phyloP scores from a whole-genome alignment of 2,888 invertebrate species.

The Panorpa germanica region DNA sequence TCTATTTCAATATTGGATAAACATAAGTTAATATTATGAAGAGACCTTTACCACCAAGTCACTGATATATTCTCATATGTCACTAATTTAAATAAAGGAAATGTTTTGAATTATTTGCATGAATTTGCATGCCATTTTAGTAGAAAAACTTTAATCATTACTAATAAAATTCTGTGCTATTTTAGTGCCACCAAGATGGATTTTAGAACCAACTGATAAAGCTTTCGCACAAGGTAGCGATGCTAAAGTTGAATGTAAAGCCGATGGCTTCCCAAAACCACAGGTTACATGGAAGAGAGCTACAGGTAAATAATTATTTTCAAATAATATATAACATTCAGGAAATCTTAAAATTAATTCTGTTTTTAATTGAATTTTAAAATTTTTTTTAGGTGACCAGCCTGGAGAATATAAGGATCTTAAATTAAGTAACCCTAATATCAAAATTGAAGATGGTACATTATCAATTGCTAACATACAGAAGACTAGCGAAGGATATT shows the following conservation, averaged over 20 bases:
- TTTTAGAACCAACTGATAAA: conserved; percentile 84
- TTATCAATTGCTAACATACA: conserved; percentile 77
- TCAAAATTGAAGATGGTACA: conserved; percentile 88
- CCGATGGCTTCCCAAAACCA: conserved; percentile 89
- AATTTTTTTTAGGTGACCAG: conserved; percentile 46
- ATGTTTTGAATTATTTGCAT: no score
- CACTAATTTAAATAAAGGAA: no score
- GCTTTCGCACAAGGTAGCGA: conserved; percentile 89
- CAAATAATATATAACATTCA: conserved; percentile 1
- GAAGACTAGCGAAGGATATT: conserved; percentile 87
- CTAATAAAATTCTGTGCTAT: conserved; percentile 16
- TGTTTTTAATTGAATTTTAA: conserved; percentile 4
- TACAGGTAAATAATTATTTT: conserved; percentile 44
- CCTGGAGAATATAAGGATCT: conserved; percentile 88
- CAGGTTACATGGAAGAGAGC: conserved; percentile 91
- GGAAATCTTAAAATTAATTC: conserved; percentile 5
- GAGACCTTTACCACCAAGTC: no score
- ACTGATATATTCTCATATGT: no score
- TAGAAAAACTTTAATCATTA: no score
- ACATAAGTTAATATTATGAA: no score
- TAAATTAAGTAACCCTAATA: conserved; percentile 75
- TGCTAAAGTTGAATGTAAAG: conserved; percentile 88
- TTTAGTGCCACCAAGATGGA: conserved; percentile 92
- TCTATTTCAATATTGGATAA: no score
- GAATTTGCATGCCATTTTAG: no score